Evolutionary conservation across 2,113 vertebrate species (phyloP).

Genomic region (Osmerus mordax): DNA sequence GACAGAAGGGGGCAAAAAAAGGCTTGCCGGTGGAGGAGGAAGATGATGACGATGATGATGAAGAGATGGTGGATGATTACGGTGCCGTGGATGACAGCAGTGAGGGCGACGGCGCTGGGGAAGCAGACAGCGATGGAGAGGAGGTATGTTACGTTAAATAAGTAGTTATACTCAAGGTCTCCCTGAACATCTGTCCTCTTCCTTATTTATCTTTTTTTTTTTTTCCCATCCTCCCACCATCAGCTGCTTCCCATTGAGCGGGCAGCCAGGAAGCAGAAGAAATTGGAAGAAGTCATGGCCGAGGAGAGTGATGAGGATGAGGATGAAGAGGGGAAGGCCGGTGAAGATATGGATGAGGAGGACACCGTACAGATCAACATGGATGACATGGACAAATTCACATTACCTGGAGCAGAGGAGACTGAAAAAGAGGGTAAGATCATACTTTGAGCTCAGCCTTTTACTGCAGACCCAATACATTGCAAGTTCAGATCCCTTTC

Average conservation of each 20-base stretch:
- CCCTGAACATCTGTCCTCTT: background rate
- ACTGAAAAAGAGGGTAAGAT: constrained; percentile 79
- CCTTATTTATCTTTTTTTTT: background rate
- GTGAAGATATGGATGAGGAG: constrained; percentile 59
- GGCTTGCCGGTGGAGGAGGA: background rate
- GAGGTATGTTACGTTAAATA: constrained; percentile 54
- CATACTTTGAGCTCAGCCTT: background rate
- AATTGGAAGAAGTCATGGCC: constrained; percentile 53
- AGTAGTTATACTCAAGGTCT: background rate
- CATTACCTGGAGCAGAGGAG: constrained; percentile 78
- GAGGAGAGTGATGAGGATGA: constrained; percentile 67
- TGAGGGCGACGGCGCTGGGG: constrained; percentile 49
- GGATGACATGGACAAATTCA: constrained; percentile 79
- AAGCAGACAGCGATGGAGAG: constrained; percentile 65
- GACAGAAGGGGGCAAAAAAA: constrained; percentile 26
- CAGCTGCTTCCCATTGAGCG: constrained; percentile 93
- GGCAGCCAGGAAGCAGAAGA: constrained; percentile 81
- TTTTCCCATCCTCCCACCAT: constrained; percentile 17
- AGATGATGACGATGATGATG: constrained; percentile 56
- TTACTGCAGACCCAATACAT: background rate
- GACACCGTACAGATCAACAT: constrained; percentile 80
- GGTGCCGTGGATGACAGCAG: constrained; percentile 70
- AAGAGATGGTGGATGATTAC: constrained; percentile 87
- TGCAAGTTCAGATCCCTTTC: no score
- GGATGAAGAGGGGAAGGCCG: constrained; percentile 56